These are phyloP conservation scores for Dione juno DNA, from an alignment of 2,888 invertebrate genomes.

Conservation along the genomic window DNA sequence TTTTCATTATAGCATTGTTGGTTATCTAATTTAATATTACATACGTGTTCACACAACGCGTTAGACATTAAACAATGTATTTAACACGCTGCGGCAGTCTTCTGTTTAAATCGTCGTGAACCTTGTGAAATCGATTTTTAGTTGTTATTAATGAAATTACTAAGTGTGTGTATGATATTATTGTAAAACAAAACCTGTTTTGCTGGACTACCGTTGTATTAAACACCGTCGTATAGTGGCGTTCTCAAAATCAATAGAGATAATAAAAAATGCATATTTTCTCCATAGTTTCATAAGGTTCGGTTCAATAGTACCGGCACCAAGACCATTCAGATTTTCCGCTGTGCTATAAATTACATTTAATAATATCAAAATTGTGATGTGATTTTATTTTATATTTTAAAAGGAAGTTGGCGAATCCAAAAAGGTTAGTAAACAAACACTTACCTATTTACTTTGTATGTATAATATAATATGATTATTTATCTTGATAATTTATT, in stretches of 20 bases:
- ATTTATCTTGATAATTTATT: background rate
- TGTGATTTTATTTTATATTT: slow-evolving; percentile 56
- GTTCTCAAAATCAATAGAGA: slow-evolving; percentile 73
- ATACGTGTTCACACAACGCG: slow-evolving; percentile 47
- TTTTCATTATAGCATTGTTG: slow-evolving; percentile 48
- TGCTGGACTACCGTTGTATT: slow-evolving; percentile 56
- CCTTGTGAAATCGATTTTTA: slow-evolving; percentile 81
- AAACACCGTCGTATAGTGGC: slow-evolving; percentile 51
- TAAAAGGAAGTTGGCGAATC: slow-evolving; percentile 41
- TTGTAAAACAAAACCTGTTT: slow-evolving; percentile 64
- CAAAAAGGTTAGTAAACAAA: slow-evolving; percentile 74
- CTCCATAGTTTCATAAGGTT: slow-evolving; percentile 73
- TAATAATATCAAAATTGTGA: slow-evolving; percentile 50
- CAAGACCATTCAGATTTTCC: slow-evolving; percentile 46
- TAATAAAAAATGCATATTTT: slow-evolving; percentile 83
- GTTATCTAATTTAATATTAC: slow-evolving; percentile 51
- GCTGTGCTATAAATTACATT: slow-evolving; percentile 53
- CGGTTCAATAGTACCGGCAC: slow-evolving; percentile 63
- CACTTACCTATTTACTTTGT: slow-evolving; percentile 36
- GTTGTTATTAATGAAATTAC: slow-evolving; percentile 83
- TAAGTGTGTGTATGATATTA: slow-evolving; percentile 74
- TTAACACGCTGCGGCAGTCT: slow-evolving; percentile 75
- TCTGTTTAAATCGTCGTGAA: slow-evolving; percentile 77
- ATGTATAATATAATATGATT: background rate
- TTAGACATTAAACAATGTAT: slow-evolving; percentile 76